Percentiles rank a stretch among this genome's conserved stretches.
Evolutionary conservation across 53 echinoderm and acorn worm species (phyloP).

Genomic region (Glandiceps talaboti): DNA sequence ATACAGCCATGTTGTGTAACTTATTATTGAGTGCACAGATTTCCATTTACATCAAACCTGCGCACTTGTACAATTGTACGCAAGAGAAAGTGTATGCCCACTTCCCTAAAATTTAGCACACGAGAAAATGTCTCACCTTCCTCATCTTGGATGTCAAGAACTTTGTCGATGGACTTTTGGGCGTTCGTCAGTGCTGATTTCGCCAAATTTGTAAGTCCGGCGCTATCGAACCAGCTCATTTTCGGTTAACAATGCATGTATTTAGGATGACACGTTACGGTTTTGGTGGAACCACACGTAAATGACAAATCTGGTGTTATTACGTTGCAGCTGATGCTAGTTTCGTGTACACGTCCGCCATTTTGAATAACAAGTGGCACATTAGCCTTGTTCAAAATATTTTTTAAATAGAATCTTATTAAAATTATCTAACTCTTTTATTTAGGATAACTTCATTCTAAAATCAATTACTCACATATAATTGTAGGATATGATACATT

Average conservation of each 20-base stretch:
- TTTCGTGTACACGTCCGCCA: not conserved
- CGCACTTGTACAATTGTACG: too few relatives aligned
- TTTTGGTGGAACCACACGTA: not conserved
- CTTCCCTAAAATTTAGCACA: too few relatives aligned
- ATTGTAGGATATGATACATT: too few relatives aligned
- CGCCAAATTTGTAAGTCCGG: conserved; percentile 58
- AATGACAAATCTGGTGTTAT: not conserved
- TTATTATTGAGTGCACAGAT: too few relatives aligned
- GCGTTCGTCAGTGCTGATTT: conserved; percentile 84
- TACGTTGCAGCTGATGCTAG: not conserved
- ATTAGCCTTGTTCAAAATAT: not conserved
- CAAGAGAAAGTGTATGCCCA: too few relatives aligned
- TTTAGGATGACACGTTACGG: not conserved
- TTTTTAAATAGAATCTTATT: too few relatives aligned
- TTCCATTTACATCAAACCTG: too few relatives aligned
- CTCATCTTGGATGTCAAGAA: conserved; percentile 72
- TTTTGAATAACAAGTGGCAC: not conserved
- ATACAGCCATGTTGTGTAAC: too few relatives aligned
- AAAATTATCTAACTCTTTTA: too few relatives aligned
- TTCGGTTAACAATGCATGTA: not conserved
- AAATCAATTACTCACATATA: too few relatives aligned
- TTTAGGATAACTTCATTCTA: too few relatives aligned
- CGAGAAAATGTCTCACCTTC: too few relatives aligned
- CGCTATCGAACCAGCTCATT: conserved; percentile 95
- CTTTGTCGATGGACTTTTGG: conserved; percentile 93